phyloP scores from a whole-genome alignment of 2,113 vertebrate genomes.

The Microcebus lehilahytsara region DNA sequence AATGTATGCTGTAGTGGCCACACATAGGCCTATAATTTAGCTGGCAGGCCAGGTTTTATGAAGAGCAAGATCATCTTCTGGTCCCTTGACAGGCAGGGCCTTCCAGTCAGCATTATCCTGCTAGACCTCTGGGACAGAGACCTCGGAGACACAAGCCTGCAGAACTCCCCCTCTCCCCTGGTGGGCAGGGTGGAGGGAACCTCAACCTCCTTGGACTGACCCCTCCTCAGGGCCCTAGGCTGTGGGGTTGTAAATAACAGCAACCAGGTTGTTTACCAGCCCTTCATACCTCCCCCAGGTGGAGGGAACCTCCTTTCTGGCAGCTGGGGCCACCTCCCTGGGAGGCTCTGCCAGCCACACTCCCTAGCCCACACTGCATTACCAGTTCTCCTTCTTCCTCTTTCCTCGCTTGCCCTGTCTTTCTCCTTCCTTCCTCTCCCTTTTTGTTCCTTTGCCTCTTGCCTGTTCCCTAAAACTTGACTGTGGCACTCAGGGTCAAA shows the following conservation, averaged over 20 bases:
- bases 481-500: constrained; percentile 67
- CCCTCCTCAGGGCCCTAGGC: not conserved
- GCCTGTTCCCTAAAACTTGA: constrained; percentile 43
- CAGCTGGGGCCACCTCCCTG: not conserved
- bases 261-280: not conserved
- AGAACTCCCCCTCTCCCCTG: not conserved
- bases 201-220: not conserved
- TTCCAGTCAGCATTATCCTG: not conserved
- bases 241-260: not conserved
- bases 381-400: not conserved
- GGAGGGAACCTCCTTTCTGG: not conserved
- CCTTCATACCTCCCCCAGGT: not conserved
- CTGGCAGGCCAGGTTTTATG: constrained; percentile 67
- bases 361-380: not conserved
- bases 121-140: not conserved
- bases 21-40: constrained; percentile 66
- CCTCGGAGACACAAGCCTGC: not conserved
- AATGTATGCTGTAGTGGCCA: constrained; percentile 68
- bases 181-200: not conserved
- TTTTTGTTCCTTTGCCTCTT: constrained; percentile 14
- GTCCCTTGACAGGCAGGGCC: not conserved
- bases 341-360: not conserved
- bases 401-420: not conserved
- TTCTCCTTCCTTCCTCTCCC: not conserved
- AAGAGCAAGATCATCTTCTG: constrained; percentile 50